Evolutionary conservation across 2,113 vertebrate species (phyloP).

Genomic region (Phalacrocorax brasilianus): DNA sequence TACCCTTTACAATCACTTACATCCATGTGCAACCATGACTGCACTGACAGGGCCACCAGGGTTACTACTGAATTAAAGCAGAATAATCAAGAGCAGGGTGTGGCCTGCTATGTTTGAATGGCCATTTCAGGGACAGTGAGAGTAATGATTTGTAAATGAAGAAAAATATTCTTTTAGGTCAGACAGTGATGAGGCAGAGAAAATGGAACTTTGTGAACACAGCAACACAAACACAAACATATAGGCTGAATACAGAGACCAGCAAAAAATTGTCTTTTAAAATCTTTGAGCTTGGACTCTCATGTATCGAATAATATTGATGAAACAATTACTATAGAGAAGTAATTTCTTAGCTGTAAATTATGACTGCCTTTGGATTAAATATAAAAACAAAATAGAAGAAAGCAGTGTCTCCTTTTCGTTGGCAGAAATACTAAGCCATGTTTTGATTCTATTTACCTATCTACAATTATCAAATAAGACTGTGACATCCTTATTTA

Average conservation of each 20-base stretch:
- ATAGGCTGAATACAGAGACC: background rate
- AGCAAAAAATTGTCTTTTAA: background rate
- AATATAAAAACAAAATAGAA: background rate
- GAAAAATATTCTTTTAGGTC: background rate
- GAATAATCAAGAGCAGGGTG: background rate
- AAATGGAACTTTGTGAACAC: background rate
- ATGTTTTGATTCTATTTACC: background rate
- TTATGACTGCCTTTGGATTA: background rate
- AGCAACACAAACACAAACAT: background rate
- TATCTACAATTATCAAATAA: background rate
- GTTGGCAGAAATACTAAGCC: background rate
- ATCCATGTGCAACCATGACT: fast-evolving
- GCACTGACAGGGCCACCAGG: background rate
- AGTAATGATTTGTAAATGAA: background rate
- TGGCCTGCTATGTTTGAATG: background rate
- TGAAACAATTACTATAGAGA: background rate
- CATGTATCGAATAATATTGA: background rate
- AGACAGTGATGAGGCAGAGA: background rate
- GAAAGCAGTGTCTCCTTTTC: background rate
- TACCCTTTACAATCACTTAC: background rate
- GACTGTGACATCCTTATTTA: background rate
- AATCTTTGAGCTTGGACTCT: background rate
- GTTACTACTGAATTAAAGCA: background rate
- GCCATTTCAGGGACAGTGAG: background rate
- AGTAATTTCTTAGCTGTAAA: background rate